Evolutionary conservation across 1,140 invertebrate genomes (phyloP).

Genomic region (Papilio machaon): DNA sequence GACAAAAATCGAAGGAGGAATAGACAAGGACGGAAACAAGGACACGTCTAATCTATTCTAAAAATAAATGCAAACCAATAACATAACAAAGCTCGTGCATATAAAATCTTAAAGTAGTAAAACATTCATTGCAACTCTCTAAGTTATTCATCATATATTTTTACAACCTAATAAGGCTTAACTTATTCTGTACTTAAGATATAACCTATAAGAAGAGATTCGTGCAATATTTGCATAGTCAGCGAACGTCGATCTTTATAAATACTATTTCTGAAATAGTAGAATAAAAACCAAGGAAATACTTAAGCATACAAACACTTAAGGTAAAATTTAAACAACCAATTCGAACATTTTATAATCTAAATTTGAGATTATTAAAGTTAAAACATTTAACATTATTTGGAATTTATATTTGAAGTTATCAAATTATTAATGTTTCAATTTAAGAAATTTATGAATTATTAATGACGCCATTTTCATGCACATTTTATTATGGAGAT

Average conservation of each 20-base stretch:
- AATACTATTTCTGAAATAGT: slow-evolving; percentile 77
- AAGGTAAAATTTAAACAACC: slow-evolving; percentile 52
- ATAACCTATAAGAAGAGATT: slow-evolving; percentile 55
- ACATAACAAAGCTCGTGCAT: slow-evolving; percentile 65
- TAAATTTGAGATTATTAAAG: not conserved
- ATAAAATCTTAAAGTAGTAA: slow-evolving; percentile 56
- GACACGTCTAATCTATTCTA: slow-evolving; percentile 55
- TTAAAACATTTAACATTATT: not conserved
- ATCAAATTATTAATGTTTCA: too few species aligned
- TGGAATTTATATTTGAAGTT: not conserved
- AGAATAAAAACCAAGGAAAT: slow-evolving; percentile 62
- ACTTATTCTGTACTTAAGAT: slow-evolving; percentile 68
- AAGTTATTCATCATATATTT: slow-evolving; percentile 62
- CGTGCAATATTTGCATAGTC: slow-evolving; percentile 37
- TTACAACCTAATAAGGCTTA: slow-evolving; percentile 69
- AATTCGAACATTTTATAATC: slow-evolving; percentile 42
- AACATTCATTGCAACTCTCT: slow-evolving; percentile 62
- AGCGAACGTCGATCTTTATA: slow-evolving; percentile 53
- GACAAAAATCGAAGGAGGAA: slow-evolving; percentile 55
- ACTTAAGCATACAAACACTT: slow-evolving; percentile 48
- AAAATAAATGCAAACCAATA: slow-evolving; percentile 66
- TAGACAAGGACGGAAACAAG: slow-evolving; percentile 65
- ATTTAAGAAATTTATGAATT: too few species aligned
- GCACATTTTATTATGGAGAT: not conserved
- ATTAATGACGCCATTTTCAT: not conserved